Base-by-base conservation (phyloP, 2,113 vertebrate species). In the Percopsis transmontana region DNA sequence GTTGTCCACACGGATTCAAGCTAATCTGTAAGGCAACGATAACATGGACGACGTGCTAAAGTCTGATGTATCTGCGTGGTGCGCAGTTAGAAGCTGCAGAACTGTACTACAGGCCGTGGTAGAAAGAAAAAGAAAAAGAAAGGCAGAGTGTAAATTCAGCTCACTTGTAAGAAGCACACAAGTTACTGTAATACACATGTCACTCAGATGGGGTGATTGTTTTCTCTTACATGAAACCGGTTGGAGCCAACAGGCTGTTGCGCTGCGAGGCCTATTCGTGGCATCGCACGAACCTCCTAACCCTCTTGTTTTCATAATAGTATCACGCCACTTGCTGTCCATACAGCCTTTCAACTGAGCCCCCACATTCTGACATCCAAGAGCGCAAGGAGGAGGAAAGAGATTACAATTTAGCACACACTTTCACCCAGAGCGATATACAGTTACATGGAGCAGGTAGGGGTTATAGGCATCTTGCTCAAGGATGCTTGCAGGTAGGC, bases 231-330 rank as follows among this genome's bases (percentile, higher is more conserved):
- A 47, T 50, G 38, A 18, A 19, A 62, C 51, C 52, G 19, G 8
- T 6, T 45, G 18, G 12, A 68, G 38, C 38, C 39, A 45, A 21
- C 23, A 41, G 14, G 12, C 56, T 57, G 3, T 48, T 66, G 20
- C 4, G 20, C 51, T 62, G 54, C 27, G 8, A 7, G 27, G 8
- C 27, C 42, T n/a, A 53, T 44, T 56, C 58, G 58, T 60, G 66
- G 55, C 50, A 41, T 47, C 33, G 48, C 18, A 20, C 51, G 57
- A 56, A 70, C 57, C 44, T 60, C 62, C 67, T 54, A 79, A 19
- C 52, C 42, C 8, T 72, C 33, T 21, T 58, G 19, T 58, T 58
- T 66, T 62, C 13, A 21, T 71, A 60, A 40, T 60, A 1, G 62
- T 51, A 47, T 70, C n/a, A 61, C 57, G 40, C 40, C 64, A 21